Evolutionary conservation across 2,888 invertebrate species (phyloP), one percentile per base, ranked within the genome.

Genomic region (Polymixis flavicincta): DNA sequence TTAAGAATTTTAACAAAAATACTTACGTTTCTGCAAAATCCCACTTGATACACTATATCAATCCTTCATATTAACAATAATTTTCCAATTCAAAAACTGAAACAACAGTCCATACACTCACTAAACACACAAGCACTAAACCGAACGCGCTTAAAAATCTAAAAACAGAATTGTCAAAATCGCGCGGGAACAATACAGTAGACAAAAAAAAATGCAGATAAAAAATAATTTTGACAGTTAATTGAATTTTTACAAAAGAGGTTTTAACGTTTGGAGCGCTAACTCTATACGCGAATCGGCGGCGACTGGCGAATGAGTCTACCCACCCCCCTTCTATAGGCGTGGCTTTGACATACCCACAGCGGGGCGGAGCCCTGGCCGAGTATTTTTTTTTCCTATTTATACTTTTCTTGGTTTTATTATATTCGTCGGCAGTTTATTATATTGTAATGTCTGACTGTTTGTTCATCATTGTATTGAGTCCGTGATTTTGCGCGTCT

Each of bases 381-480:
- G 72, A 74, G 76, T 72, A 79, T 84, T 83, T 87, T 91, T 93
- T 93, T 93, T 92, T 91, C 88, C 90, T 91, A 93, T 93, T 91
- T 92, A 92, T 92, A 92, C 92, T 88, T 88, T 66, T 89, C 89
- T 87, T 89, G 87, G 89, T 93, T 92, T 92, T 93, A 91, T 94
- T 92, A 91, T 92, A 90, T 94, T 93, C 89, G 89, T 89, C 89
- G 89, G 85, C 86, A 87, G 90, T 94, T 94, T 95, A 95, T 95
- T 95, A 95, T 94, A 95, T 93, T 95, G 95, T 95, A 93, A 92
- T 93, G 93, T 92, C 85, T 92, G 92, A 91, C 92, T 93, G 94
- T 93, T 92, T 91, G 88, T 93, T 92, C 92, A 89, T 92, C 91
- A 92, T 92, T 92, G 92, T 92, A 87, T 89, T 87, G 88, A 83